These are phyloP conservation scores for Leptobrachium ailaonicum DNA, from an alignment of 2,113 vertebrate genomes.

Conservation along the genomic window DNA sequence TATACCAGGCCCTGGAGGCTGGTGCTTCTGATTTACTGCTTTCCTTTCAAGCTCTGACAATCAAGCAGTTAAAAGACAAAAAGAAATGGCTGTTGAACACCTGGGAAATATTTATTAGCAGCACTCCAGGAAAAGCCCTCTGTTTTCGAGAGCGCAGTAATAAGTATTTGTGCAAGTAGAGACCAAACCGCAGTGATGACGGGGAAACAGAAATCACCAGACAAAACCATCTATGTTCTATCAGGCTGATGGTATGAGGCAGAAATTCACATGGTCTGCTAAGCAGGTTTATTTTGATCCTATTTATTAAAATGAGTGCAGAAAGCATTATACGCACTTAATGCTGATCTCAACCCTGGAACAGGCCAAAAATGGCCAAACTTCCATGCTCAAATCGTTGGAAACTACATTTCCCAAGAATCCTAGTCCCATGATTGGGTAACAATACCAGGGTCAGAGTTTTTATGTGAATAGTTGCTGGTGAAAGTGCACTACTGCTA, in stretches of 20 bases:
- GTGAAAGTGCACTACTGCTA: too few relatives aligned
- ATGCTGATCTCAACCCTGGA: too few relatives aligned
- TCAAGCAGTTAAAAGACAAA: conserved; percentile 57
- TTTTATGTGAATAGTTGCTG: too few relatives aligned
- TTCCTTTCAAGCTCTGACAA: conserved; percentile 59
- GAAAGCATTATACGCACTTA: too few relatives aligned
- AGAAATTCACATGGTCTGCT: neutral
- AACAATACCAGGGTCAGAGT: too few relatives aligned
- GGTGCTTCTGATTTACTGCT: conserved; percentile 63
- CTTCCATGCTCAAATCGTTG: too few relatives aligned
- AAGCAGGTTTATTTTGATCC: too few relatives aligned
- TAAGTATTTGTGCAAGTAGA: conserved; percentile 9
- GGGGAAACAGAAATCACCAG: conserved; percentile 30
- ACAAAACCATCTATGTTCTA: conserved; percentile 28
- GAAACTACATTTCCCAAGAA: too few relatives aligned
- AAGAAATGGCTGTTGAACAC: conserved; percentile 60
- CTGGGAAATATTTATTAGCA: conserved; percentile 66
- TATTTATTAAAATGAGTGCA: too few relatives aligned
- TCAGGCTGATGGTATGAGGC: neutral
- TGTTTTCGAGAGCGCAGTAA: conserved; percentile 28
- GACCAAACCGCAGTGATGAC: conserved; percentile 7
- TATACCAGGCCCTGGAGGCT: conserved; percentile 60
- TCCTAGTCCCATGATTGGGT: too few relatives aligned
- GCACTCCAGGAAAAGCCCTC: conserved; percentile 46
- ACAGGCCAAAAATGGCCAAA: too few relatives aligned